Evolutionary conservation across 2,797 vertebrate species (phyloP).

Genomic region (Protonibea diacanthus): DNA sequence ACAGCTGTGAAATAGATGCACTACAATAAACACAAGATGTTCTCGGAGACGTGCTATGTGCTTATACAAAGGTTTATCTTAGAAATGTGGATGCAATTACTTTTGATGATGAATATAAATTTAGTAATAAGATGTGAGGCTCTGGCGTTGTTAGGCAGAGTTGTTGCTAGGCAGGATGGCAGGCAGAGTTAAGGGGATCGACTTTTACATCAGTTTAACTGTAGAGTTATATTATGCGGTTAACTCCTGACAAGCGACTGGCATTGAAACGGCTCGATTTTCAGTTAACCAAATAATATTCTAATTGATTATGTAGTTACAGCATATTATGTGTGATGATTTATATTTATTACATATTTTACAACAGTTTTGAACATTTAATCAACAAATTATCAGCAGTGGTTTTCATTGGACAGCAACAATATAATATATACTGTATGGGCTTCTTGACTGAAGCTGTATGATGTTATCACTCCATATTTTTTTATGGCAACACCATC

Average conservation of each 20-base stretch:
- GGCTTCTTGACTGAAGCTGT: not conserved
- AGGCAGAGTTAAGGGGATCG: not conserved
- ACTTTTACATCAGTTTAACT: not conserved
- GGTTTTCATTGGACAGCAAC: not conserved
- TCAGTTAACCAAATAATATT: no score
- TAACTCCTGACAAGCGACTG: not conserved
- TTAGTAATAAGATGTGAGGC: slow-evolving; percentile 9
- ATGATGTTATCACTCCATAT: not conserved
- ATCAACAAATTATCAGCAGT: no score
- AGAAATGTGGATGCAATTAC: slow-evolving; percentile 30
- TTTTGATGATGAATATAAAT: slow-evolving; percentile 33
- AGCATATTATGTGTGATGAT: not conserved
- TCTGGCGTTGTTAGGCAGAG: slow-evolving; percentile 11
- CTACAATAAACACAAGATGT: slow-evolving; percentile 51
- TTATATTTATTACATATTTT: not conserved
- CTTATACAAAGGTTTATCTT: slow-evolving; percentile 21
- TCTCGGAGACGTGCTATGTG: not conserved
- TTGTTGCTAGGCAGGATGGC: slow-evolving; percentile 11
- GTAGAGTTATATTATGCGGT: not conserved
- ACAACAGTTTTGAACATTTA: not conserved
- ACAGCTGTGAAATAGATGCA: slow-evolving; percentile 33
- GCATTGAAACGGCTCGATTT: not conserved
- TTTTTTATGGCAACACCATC: not conserved
- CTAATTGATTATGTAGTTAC: not conserved
- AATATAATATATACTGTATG: not conserved